Percentiles rank a stretch among this genome's conserved stretches.
Conservation (phyloP, 2,797 vertebrate genomes). For the Onychomys torridus region DNA sequence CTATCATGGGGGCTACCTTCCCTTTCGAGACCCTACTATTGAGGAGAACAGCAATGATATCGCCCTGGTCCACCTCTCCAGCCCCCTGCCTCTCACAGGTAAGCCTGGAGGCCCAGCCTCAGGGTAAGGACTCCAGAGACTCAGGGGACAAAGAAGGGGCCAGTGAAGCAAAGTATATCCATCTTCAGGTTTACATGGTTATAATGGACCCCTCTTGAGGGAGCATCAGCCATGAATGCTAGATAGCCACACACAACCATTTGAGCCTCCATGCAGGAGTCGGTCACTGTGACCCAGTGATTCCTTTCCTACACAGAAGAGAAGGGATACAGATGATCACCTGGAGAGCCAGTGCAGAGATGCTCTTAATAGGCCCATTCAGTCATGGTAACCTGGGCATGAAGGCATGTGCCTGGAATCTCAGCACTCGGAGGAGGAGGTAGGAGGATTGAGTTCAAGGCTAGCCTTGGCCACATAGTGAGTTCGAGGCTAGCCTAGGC, state of each 20-base stretch:
- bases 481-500: not conserved
- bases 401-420: not conserved
- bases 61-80: constrained; percentile 91
- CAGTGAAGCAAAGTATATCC: not conserved
- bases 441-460: not conserved
- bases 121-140: not conserved
- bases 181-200: not conserved
- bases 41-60: constrained; percentile 96
- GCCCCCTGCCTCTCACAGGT: constrained; percentile 92
- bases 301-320: not conserved
- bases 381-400: not conserved
- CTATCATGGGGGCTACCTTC: constrained; percentile 94
- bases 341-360: fast-evolving
- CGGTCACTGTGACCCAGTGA: not conserved
- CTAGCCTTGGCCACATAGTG: not conserved
- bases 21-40: constrained; percentile 92
- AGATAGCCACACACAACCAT: not conserved
- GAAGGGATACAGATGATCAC: not conserved
- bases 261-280: not conserved
- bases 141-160: not conserved
- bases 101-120: constrained; percentile 23
- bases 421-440: not conserved
- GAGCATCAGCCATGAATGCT: not conserved
- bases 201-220: not conserved
- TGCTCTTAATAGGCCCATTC: not conserved